Conservation (phyloP, 2,888 invertebrate species). For the Nematopogon swammerdamellus region DNA sequence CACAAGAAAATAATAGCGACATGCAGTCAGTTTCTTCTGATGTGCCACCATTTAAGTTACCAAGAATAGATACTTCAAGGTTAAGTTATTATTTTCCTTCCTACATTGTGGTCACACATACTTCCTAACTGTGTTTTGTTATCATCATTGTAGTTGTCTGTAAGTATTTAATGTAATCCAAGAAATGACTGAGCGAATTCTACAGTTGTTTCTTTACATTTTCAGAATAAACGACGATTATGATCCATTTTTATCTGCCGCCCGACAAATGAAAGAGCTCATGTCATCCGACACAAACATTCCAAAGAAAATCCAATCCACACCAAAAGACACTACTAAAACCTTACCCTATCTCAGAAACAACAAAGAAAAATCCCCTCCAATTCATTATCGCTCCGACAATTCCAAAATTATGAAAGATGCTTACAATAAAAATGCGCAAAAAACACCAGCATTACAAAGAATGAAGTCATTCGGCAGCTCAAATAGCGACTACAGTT, state of each 20-base stretch:
- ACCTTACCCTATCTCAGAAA: constrained; percentile 42
- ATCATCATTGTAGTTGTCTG: background rate
- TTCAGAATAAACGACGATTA: constrained; percentile 58
- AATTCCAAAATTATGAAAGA: constrained; percentile 49
- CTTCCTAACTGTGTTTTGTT: background rate
- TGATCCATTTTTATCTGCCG: constrained; percentile 76
- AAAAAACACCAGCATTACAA: constrained; percentile 47
- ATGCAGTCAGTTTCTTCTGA: constrained; percentile 29
- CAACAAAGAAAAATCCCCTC: constrained; percentile 32
- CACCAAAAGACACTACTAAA: constrained; percentile 39
- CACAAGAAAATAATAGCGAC: constrained; percentile 27
- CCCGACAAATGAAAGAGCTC: constrained; percentile 78
- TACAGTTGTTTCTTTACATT: too few species aligned
- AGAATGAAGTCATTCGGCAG: constrained; percentile 52
- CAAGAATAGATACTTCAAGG: constrained; percentile 34
- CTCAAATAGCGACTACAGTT: constrained; percentile 31
- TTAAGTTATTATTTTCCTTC: background rate
- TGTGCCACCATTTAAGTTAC: constrained; percentile 41
- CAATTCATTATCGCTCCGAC: constrained; percentile 27
- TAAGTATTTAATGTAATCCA: background rate
- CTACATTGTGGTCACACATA: background rate
- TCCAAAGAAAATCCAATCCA: constrained; percentile 36
- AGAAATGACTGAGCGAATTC: too few species aligned
- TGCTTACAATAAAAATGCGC: constrained; percentile 49
- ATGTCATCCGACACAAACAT: constrained; percentile 64